phyloP scores from a whole-genome alignment of 2,113 vertebrate species.

The Lepus timidus region DNA sequence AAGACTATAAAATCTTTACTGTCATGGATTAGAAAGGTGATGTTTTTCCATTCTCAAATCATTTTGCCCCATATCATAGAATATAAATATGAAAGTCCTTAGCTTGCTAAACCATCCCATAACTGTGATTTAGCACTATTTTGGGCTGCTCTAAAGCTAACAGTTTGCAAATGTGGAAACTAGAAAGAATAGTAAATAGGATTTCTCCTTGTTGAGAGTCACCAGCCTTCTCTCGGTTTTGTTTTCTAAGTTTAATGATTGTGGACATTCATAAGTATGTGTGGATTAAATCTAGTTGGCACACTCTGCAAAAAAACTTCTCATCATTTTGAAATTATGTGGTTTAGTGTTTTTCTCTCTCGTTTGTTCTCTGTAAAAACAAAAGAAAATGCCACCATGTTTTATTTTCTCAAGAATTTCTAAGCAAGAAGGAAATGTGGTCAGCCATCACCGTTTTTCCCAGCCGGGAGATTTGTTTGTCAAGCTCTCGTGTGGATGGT shows the following conservation, averaged over 20 bases:
- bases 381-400: conserved; percentile 4
- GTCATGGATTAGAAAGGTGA: background rate
- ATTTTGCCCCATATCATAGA: background rate
- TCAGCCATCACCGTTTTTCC: conserved; percentile 52
- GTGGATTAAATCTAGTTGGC: conserved; percentile 55
- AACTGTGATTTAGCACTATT: background rate
- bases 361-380: background rate
- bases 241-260: conserved; percentile 42
- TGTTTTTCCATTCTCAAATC: background rate
- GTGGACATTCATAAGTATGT: background rate
- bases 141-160: background rate
- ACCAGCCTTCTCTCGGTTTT: background rate
- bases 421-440: conserved; percentile 43
- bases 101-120: background rate
- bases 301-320: conserved; percentile 15
- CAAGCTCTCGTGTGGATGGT: background rate
- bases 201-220: conserved; percentile 15
- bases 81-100: background rate
- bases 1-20: conserved; percentile 11
- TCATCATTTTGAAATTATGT: conserved; percentile 31
- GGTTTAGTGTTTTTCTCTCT: background rate
- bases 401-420: conserved; percentile 49
- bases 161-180: background rate
- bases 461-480: background rate
- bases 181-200: conserved; percentile 7